Percentiles rank a stretch among this genome's conserved stretches.
Evolutionary conservation across 2,888 invertebrate species (phyloP).

Genomic region (Parnassius mnemosyne): DNA sequence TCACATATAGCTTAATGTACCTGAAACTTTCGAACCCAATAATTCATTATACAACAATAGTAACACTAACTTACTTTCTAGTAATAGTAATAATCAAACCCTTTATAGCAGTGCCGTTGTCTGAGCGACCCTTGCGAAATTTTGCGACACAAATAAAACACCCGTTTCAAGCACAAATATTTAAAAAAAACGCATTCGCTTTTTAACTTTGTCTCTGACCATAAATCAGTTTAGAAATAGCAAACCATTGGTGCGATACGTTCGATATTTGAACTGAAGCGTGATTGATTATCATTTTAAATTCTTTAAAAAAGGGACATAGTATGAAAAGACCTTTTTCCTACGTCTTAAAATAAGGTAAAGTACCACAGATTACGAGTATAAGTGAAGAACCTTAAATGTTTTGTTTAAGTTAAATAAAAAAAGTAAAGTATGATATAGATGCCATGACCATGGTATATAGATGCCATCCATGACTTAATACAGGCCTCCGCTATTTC

Average conservation of each 20-base stretch:
- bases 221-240: slow-evolving; percentile 75
- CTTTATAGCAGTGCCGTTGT: slow-evolving; percentile 64
- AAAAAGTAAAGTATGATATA: too few relatives aligned
- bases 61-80: slow-evolving; percentile 70
- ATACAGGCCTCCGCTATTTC: too few relatives aligned
- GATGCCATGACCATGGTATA: too few relatives aligned
- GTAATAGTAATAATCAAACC: slow-evolving; percentile 74
- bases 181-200: slow-evolving; percentile 60
- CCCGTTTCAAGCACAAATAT: slow-evolving; percentile 77
- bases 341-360: too few relatives aligned
- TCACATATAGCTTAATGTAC: slow-evolving; percentile 75
- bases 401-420: too few relatives aligned
- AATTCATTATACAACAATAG: slow-evolving; percentile 78
- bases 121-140: slow-evolving; percentile 72
- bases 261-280: slow-evolving; percentile 69
- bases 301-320: slow-evolving; percentile 21
- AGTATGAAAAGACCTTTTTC: too few relatives aligned
- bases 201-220: slow-evolving; percentile 69
- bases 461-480: too few relatives aligned
- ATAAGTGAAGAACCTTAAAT: too few relatives aligned
- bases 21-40: slow-evolving; percentile 78
- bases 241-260: slow-evolving; percentile 60
- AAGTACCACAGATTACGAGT: too few relatives aligned
- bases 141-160: slow-evolving; percentile 78
- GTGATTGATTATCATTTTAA: slow-evolving; percentile 53